phyloP scores from a whole-genome alignment of 2,888 invertebrate species.

The Alloscopus bannaensis region DNA sequence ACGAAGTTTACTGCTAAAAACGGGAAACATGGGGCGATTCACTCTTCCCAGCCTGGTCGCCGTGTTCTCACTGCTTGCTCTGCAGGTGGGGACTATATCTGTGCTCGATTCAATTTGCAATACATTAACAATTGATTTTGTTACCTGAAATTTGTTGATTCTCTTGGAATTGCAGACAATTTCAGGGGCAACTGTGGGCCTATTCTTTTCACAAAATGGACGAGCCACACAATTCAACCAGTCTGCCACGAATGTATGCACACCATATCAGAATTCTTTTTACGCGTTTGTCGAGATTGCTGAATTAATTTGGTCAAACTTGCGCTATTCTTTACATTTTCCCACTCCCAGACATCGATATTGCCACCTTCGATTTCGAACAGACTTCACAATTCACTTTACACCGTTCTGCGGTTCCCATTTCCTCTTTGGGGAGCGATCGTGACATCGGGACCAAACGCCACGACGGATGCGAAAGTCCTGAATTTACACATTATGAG shows the following conservation, averaged over 20 bases:
- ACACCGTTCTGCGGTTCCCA: slow-evolving; percentile 45
- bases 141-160: no score
- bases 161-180: neutral
- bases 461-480: neutral
- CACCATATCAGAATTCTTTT: neutral
- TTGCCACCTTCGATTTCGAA: slow-evolving; percentile 34
- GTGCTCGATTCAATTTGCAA: no score
- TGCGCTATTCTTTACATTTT: neutral
- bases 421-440: slow-evolving; percentile 40
- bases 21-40: no score
- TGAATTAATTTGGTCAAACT: neutral
- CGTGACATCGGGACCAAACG: neutral
- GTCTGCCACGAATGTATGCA: neutral
- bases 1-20: no score
- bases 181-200: neutral
- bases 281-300: neutral
- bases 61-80: no score
- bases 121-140: no score
- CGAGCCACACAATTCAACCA: neutral
- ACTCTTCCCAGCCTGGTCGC: no score
- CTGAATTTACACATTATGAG: no score
- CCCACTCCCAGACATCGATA: neutral
- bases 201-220: neutral
- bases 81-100: no score
- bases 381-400: slow-evolving; percentile 34